phyloP scores from a whole-genome alignment of 2,113 vertebrate species.

The Microcebus ravelobensis region DNA sequence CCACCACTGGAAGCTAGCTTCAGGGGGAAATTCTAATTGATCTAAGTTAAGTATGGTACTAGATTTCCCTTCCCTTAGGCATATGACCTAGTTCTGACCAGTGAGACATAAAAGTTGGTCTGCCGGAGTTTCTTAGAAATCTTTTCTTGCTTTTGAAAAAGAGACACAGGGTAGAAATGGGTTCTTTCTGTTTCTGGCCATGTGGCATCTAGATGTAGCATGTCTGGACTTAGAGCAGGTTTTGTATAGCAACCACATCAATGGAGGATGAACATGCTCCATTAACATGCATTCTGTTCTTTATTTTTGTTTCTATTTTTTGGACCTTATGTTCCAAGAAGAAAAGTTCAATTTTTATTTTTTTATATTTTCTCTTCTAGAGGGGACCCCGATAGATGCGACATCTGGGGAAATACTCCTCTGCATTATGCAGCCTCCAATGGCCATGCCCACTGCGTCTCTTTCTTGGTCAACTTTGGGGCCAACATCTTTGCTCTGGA shows the following conservation, averaged over 20 bases:
- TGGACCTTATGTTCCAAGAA: not conserved
- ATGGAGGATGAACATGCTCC: not conserved
- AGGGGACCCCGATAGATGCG: constrained; percentile 93
- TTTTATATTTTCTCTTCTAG: constrained; percentile 83
- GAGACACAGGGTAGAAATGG: not conserved
- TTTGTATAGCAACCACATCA: not conserved
- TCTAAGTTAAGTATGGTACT: not conserved
- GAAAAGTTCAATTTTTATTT: not conserved
- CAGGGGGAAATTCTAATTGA: not conserved
- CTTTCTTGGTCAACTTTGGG: constrained; percentile 94
- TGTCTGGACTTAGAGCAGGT: not conserved
- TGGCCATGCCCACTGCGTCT: constrained; percentile 91
- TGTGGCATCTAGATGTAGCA: not conserved
- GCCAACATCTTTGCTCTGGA: constrained; percentile 96
- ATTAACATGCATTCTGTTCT: constrained; percentile 7
- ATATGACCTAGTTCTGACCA: not conserved
- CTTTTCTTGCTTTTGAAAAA: not conserved
- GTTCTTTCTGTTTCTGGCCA: not conserved
- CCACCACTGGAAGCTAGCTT: not conserved
- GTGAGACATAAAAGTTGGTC: not conserved
- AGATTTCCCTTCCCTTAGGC: not conserved
- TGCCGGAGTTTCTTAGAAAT: not conserved
- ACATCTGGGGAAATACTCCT: constrained; percentile 98
- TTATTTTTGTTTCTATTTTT: constrained; percentile 17
- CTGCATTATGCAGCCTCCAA: constrained; percentile 94